Conservation (phyloP, 2,797 vertebrate genomes). For the Diceros bicornis region DNA sequence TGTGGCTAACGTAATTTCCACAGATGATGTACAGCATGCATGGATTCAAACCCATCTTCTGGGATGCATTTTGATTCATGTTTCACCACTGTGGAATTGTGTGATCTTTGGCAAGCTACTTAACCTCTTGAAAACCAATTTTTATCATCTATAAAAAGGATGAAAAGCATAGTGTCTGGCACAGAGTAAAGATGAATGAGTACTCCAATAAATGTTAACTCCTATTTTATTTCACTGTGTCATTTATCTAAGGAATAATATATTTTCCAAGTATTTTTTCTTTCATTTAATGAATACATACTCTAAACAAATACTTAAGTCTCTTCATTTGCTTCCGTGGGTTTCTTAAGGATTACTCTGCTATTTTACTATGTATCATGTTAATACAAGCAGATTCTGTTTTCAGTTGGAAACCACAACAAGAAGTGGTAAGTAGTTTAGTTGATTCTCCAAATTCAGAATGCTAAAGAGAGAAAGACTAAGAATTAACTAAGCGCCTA, state of each 20-base stretch:
- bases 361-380: not conserved
- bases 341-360: constrained; percentile 38
- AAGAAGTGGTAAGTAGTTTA: not conserved
- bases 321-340: not conserved
- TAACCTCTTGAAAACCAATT: constrained; percentile 2
- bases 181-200: not conserved
- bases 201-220: not conserved
- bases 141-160: not conserved
- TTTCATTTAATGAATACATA: not conserved
- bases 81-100: not conserved
- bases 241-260: constrained; percentile 21
- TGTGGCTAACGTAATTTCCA: not conserved
- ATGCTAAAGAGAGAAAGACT: not conserved
- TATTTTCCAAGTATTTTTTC: constrained; percentile 35
- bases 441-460: not conserved
- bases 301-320: not conserved
- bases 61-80: not conserved
- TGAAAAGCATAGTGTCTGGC: not conserved
- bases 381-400: not conserved
- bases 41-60: not conserved
- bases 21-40: not conserved
- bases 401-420: not conserved
- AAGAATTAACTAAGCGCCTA: constrained; percentile 24
- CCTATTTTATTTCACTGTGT: not conserved
- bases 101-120: not conserved